Conservation (phyloP, 1,140 invertebrate genomes). For the Pteromalus puparum region DNA sequence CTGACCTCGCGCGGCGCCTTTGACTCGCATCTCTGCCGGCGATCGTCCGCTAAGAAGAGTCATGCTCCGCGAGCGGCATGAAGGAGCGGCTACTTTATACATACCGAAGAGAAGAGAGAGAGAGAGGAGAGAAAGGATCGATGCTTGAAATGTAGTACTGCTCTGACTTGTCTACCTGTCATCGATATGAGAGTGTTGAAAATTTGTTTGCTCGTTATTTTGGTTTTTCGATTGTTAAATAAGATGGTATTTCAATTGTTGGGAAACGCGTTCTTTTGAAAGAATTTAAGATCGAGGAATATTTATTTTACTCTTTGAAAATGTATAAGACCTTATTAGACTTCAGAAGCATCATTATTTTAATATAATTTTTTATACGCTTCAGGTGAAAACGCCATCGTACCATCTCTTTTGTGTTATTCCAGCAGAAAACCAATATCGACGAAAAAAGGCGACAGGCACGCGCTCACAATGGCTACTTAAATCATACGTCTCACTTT, state of each 20-base stretch:
- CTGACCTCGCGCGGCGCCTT: constrained; percentile 47
- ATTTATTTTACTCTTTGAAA: too few species aligned
- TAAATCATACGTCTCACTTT: background rate
- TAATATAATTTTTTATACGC: too few species aligned
- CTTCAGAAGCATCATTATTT: too few species aligned
- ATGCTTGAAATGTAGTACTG: background rate
- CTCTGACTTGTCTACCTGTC: background rate
- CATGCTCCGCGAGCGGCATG: constrained; percentile 4
- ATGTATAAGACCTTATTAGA: too few species aligned
- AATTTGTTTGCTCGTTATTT: background rate
- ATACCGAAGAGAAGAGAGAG: background rate
- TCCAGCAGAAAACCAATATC: too few species aligned
- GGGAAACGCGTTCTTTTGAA: too few species aligned
- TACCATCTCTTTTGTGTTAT: too few species aligned
- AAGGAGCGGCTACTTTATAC: constrained; percentile 1
- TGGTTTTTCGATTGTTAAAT: background rate
- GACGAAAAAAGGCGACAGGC: background rate
- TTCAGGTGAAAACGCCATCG: too few species aligned
- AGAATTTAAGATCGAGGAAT: too few species aligned
- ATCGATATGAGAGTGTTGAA: background rate
- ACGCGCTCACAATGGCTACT: background rate
- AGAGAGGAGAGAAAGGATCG: background rate
- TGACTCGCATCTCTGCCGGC: constrained; percentile 9
- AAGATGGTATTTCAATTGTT: too few species aligned
- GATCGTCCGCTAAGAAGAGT: constrained; percentile 12